Evolutionary conservation across 2,113 vertebrate species (phyloP), one percentile per base, ranked within the genome.

Genomic region (Pantherophis guttatus): DNA sequence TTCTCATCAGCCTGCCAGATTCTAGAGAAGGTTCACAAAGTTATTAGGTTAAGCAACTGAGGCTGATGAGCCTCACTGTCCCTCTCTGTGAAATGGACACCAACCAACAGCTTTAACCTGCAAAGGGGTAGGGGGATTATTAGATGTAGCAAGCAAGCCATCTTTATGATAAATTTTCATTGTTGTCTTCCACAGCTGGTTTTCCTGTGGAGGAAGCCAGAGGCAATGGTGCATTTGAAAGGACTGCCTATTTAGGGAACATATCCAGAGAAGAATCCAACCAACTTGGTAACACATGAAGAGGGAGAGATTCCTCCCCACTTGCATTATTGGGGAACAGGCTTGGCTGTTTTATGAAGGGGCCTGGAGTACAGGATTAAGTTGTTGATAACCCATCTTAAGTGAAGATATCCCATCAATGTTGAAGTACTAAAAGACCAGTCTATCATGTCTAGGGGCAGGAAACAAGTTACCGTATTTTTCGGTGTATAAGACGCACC

Each of bases 221-320:
- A 33, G 59, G 13, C 9, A 48, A 12, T 13, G 4, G 13, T 8
- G n/a, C 12, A 5, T 75, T 70, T 90, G 13, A 90, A 75, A 75
- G 5, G 29, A 23, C 50, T 53, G 90, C 48, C 13, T 50, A 59
- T 15, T 44, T 26, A 90, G 59, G 44, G 10, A 44, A 11, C 13
- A 23, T 39, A 59, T 59, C 39, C 21, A 26, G 55, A 48, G 24
- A 50, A 10, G 33, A 70, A 90, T n/a, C 39, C 13, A 50, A 50
- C 19, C 15, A 23, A 52, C 39, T 4, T 50, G 21, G 15, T 65
- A 19, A 23, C 10, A 21, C n/a, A 23, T 5, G 54, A 39, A 33
- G 19, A 11, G 52, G 10, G 10, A 17, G 6, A n/a, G 7, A 3
- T 29, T n/a, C 53, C 53, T 0, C 3, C 1, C 3, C n/a, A 39